These are phyloP conservation scores for Nesidiocoris tenuis DNA, from an alignment of 2,888 invertebrate species.

Conservation along the genomic window DNA sequence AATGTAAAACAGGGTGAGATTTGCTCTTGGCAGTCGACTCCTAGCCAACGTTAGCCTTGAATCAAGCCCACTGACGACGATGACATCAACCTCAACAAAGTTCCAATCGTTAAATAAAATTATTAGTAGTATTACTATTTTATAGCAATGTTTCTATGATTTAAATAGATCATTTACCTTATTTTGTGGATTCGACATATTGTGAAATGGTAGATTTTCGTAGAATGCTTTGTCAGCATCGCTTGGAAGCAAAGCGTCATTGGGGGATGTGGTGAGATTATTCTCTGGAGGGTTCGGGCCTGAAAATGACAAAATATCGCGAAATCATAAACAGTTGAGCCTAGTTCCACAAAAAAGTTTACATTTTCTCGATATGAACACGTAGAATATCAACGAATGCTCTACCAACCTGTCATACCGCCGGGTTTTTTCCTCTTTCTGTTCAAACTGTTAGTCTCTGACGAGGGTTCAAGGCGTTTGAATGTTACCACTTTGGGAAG, in stretches of 20 bases:
- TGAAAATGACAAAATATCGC: conserved; percentile 51
- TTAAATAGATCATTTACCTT: too few species aligned
- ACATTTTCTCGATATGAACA: too few species aligned
- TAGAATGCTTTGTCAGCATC: conserved; percentile 80
- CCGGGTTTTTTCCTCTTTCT: conserved; percentile 77
- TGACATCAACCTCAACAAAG: background rate
- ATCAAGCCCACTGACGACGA: background rate
- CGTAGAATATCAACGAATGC: background rate
- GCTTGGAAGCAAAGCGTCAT: conserved; percentile 60
- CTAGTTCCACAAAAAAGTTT: too few species aligned
- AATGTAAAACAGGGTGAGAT: background rate
- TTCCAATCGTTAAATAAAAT: background rate
- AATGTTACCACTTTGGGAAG: conserved; percentile 72
- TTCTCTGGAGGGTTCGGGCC: conserved; percentile 59
- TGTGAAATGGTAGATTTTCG: conserved; percentile 94
- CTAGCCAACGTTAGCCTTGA: background rate
- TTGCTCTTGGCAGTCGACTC: background rate
- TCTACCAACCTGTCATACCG: conserved; percentile 21
- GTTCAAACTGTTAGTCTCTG: conserved; percentile 52
- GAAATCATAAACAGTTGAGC: too few species aligned
- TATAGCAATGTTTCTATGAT: too few species aligned
- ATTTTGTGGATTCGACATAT: conserved; percentile 88
- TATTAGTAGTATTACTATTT: background rate
- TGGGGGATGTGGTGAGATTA: conserved; percentile 57
- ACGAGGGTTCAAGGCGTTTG: conserved; percentile 63